Conservation (phyloP, 2,888 invertebrate species). For the Onchidella celtica region DNA sequence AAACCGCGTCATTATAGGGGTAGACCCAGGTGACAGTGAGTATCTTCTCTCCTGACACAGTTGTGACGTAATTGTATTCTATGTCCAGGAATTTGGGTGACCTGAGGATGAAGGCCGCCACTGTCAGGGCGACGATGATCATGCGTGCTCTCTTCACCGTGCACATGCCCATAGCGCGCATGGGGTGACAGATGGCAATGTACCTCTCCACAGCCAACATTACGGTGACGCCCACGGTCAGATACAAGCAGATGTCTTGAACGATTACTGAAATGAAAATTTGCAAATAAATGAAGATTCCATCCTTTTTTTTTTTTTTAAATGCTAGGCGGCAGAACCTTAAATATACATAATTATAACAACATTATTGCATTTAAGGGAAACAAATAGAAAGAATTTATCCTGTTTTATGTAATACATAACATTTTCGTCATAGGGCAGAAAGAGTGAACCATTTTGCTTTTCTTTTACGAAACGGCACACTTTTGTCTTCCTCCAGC, state of each 20-base stretch:
- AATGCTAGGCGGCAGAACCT: too few species aligned
- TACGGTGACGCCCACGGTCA: conserved; percentile 77
- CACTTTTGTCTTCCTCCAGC: too few species aligned
- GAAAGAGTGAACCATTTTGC: too few species aligned
- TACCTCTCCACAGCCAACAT: conserved; percentile 77
- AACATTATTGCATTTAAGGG: too few species aligned
- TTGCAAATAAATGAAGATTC: neutral
- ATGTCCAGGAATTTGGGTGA: conserved; percentile 42
- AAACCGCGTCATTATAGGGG: conserved; percentile 11
- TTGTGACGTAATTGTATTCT: neutral
- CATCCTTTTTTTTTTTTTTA: too few species aligned
- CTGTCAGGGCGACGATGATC: conserved; percentile 20
- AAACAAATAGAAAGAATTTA: too few species aligned
- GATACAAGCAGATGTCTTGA: conserved; percentile 60
- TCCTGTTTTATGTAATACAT: too few species aligned
- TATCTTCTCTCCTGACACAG: neutral
- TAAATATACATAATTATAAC: too few species aligned
- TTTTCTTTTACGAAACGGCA: too few species aligned
- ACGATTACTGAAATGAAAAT: conserved; percentile 26
- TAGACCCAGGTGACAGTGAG: conserved; percentile 10
- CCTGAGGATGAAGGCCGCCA: conserved; percentile 17
- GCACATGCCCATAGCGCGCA: conserved; percentile 55
- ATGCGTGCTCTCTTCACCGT: conserved; percentile 30
- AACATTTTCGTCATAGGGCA: too few species aligned
- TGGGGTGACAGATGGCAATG: conserved; percentile 78